Percentiles rank a stretch among this genome's conserved stretches.
Conservation (phyloP, 2,888 invertebrate genomes). For the Rosalia funebris region DNA sequence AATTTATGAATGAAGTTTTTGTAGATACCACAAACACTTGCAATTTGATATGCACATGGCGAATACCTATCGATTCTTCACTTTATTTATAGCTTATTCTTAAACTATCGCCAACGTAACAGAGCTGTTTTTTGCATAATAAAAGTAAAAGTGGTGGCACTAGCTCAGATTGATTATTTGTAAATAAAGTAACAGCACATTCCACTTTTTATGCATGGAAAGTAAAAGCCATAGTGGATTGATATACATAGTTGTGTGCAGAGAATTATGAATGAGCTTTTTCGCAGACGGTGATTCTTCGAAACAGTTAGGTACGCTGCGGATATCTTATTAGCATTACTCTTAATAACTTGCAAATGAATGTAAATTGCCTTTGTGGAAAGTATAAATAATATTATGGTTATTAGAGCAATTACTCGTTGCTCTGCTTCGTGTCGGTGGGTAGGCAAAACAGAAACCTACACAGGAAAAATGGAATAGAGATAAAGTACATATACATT, state of each 20-base stretch:
- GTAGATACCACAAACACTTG: too few species aligned
- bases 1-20: too few species aligned
- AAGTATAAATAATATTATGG: constrained; percentile 4
- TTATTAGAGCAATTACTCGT: not conserved
- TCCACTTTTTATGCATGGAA: constrained; percentile 10
- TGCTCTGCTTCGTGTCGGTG: too few species aligned
- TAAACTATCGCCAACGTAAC: too few species aligned
- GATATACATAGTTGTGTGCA: not conserved
- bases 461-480: too few species aligned
- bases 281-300: constrained; percentile 4
- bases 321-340: constrained; percentile 11
- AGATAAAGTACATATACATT: too few species aligned
- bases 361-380: not conserved
- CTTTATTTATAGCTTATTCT: too few species aligned
- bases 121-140: not conserved
- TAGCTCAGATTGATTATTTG: not conserved
- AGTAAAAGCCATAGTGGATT: constrained; percentile 22
- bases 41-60: too few species aligned
- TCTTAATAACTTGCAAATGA: constrained; percentile 6
- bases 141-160: not conserved
- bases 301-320: constrained; percentile 5
- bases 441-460: too few species aligned
- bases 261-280: constrained; percentile 22
- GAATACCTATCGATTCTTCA: too few species aligned
- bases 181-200: not conserved